Percentiles rank a stretch among this genome's conserved stretches.
Evolutionary conservation across 2,113 vertebrate genomes (phyloP).

Genomic region (Sigmodon hispidus): DNA sequence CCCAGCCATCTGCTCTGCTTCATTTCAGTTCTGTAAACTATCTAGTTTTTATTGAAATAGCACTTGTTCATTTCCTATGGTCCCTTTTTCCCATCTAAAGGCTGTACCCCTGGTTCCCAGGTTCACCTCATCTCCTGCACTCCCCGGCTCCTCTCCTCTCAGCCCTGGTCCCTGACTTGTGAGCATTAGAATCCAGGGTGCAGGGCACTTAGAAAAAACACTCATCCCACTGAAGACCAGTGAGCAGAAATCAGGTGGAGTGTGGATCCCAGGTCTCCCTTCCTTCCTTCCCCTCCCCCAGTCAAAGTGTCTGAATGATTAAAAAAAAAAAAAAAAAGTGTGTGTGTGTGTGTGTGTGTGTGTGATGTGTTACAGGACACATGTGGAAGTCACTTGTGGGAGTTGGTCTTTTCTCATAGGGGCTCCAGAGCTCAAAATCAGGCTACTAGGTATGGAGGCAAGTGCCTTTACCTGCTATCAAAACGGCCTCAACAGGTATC

Average conservation of each 20-base stretch:
- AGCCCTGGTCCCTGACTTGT: neutral
- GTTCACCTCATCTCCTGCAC: no score
- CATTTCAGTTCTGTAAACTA: constrained; percentile 25
- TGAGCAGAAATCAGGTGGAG: neutral
- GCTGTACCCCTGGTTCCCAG: accelerated
- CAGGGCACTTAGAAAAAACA: neutral
- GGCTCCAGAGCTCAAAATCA: neutral
- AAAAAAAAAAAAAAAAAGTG: neutral
- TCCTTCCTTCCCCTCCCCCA: neutral
- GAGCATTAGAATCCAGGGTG: neutral
- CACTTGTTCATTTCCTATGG: neutral
- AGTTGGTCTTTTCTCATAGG: neutral
- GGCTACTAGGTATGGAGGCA: neutral
- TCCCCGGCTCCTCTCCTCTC: accelerated
- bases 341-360: neutral
- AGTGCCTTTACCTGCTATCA: neutral
- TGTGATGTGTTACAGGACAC: neutral
- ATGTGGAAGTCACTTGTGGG: neutral
- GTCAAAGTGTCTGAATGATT: neutral
- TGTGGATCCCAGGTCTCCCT: accelerated
- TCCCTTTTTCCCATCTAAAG: neutral
- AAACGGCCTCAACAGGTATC: neutral
- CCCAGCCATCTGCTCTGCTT: constrained; percentile 52
- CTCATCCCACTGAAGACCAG: neutral
- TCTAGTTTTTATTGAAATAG: neutral